phyloP scores from a whole-genome alignment of 92 coral and sea anemone species.

The Epizoanthus illoricatus region DNA sequence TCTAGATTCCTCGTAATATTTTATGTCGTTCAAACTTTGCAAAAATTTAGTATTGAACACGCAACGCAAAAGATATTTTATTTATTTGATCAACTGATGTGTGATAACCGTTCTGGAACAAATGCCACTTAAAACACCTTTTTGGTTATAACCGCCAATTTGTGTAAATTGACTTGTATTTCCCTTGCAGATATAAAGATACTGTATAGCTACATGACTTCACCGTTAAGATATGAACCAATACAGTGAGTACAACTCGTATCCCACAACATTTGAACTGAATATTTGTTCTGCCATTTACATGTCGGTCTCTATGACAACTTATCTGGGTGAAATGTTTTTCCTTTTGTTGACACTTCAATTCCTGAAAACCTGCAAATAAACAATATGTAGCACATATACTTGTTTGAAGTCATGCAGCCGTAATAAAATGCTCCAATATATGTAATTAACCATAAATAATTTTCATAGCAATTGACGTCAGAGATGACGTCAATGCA shows the following conservation, averaged over 20 bases:
- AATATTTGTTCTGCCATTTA: background rate
- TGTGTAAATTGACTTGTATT: background rate
- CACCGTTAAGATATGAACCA: background rate
- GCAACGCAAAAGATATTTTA: background rate
- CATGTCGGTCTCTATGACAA: background rate
- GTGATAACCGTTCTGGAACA: background rate
- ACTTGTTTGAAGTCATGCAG: background rate
- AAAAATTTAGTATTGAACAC: background rate
- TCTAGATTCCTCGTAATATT: too few species aligned
- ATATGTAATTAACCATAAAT: constrained; percentile 15
- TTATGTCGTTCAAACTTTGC: too few species aligned
- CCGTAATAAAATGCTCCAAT: background rate
- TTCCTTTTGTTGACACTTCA: background rate
- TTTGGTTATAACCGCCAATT: background rate
- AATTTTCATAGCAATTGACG: background rate
- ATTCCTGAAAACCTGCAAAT: background rate
- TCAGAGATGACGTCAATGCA: constrained; percentile 11
- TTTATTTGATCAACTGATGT: constrained; percentile 8
- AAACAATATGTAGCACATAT: background rate
- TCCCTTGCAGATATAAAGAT: background rate
- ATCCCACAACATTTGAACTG: too few species aligned
- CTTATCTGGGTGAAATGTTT: background rate
- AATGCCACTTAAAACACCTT: constrained; percentile 7
- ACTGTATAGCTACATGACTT: background rate
- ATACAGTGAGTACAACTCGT: background rate